These are phyloP conservation scores for Boulengeromyrus knoepffleri DNA, from an alignment of 2,113 vertebrate species.

Conservation along the genomic window DNA sequence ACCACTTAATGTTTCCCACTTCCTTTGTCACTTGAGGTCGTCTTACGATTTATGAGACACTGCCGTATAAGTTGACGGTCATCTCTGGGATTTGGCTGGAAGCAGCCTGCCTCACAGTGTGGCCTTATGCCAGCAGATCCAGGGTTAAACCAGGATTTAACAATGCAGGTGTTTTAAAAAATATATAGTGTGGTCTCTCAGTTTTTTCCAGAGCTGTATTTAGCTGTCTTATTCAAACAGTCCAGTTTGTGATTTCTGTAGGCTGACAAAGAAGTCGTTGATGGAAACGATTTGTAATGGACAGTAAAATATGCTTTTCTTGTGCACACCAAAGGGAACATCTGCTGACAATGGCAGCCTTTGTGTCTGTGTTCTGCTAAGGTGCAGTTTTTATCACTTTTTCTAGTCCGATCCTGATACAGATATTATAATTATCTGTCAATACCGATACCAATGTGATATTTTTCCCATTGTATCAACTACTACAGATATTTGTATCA, in stretches of 20 bases:
- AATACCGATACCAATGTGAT: neutral
- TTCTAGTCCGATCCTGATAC: neutral
- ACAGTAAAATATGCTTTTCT: neutral
- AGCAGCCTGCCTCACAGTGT: neutral
- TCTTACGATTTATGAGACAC: neutral
- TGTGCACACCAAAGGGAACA: neutral
- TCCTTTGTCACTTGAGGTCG: neutral
- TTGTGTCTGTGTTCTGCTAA: neutral
- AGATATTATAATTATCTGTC: neutral
- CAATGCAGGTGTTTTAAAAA: neutral
- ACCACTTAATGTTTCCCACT: neutral
- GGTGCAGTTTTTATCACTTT: neutral
- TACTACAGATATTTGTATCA: neutral
- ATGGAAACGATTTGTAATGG: neutral
- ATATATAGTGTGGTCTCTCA: too few species aligned
- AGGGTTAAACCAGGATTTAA: neutral
- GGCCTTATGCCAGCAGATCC: neutral
- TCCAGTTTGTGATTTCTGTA: neutral
- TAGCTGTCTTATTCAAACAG: neutral
- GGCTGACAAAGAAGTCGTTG: neutral
- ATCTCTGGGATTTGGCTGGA: neutral
- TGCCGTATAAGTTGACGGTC: neutral
- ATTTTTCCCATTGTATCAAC: neutral
- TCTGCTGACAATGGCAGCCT: neutral
- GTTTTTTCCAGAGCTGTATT: neutral